Evolutionary conservation across 2,888 invertebrate genomes (phyloP).

Genomic region (Stratiomys singularior): DNA sequence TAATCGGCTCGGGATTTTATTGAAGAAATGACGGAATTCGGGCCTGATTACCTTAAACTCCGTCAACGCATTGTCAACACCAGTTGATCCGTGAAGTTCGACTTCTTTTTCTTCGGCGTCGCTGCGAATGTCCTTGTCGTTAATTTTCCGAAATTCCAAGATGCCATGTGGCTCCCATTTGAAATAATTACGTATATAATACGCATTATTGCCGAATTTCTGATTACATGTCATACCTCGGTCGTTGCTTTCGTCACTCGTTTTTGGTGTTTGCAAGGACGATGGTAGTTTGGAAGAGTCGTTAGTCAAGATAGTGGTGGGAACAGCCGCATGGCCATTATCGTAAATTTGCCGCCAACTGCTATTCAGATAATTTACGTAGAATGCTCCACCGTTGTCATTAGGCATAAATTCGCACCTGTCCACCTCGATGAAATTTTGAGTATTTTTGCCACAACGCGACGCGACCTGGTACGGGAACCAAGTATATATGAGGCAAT

Average conservation of each 20-base stretch:
- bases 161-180: constrained; percentile 43
- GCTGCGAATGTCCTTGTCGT: background rate
- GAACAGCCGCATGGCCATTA: background rate
- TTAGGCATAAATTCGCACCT: constrained; percentile 35
- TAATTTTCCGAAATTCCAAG: constrained; percentile 41
- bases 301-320: background rate
- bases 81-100: background rate
- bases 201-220: constrained; percentile 5
- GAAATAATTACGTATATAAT: constrained; percentile 37
- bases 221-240: background rate
- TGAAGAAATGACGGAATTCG: constrained; percentile 42
- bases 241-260: background rate
- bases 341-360: constrained; percentile 38
- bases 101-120: background rate
- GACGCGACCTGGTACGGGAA: constrained; percentile 45
- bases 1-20: constrained; percentile 47
- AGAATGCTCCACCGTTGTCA: constrained; percentile 26
- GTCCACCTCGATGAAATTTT: constrained; percentile 45
- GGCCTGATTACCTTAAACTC: background rate
- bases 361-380: constrained; percentile 43
- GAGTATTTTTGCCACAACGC: constrained; percentile 40
- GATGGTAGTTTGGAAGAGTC: background rate
- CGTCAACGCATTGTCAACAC: background rate
- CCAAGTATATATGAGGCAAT: constrained; percentile 47
- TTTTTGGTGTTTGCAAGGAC: background rate